Conservation (phyloP, 2,113 vertebrate genomes). For the Melospiza melodia region DNA sequence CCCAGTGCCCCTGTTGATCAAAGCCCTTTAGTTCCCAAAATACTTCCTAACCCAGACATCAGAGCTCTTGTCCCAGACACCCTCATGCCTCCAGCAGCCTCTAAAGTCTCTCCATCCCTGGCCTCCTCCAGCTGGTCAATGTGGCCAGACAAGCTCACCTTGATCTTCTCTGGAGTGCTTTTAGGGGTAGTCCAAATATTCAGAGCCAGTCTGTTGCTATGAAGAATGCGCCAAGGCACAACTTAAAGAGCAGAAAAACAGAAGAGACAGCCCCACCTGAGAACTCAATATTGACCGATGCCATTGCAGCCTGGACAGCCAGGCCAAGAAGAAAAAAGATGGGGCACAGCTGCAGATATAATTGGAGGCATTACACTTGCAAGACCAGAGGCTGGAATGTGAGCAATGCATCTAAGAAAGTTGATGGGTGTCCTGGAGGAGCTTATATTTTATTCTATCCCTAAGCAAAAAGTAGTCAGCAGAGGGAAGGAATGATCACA, state of each 20-base stretch:
- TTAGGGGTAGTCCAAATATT: neutral
- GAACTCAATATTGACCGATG: neutral
- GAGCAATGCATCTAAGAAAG: neutral
- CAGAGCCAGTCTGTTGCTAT: neutral
- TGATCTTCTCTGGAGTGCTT: neutral
- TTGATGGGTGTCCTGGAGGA: neutral
- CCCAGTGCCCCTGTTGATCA: fast-evolving
- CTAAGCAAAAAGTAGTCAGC: neutral
- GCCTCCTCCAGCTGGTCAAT: neutral
- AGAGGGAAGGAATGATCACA: neutral
- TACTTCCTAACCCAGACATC: neutral
- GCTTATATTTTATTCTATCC: neutral
- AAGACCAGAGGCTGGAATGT: neutral
- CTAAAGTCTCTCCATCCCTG: neutral
- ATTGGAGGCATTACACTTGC: neutral
- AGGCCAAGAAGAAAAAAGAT: neutral
- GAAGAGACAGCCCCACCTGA: neutral
- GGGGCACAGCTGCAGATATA: neutral
- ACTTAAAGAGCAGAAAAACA: neutral
- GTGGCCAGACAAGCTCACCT: neutral
- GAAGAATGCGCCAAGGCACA: neutral
- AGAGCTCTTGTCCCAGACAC: neutral
- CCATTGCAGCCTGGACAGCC: neutral
- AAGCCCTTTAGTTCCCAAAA: neutral
- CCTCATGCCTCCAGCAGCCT: neutral